phyloP scores from a whole-genome alignment of 1,140 invertebrate species.

The Diabrotica virgifera region DNA sequence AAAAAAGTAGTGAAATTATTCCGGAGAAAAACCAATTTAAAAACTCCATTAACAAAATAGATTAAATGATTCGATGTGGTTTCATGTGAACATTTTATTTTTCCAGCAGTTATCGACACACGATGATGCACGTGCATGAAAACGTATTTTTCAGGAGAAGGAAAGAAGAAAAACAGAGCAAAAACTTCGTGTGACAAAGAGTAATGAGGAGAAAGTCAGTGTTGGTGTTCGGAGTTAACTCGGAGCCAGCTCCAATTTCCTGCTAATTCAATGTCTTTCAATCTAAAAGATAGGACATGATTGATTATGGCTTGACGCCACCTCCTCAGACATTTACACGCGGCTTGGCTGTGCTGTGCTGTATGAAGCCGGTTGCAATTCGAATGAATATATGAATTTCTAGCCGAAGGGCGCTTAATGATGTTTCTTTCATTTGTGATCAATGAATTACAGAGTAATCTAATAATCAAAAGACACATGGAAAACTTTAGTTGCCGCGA shows the following conservation, averaged over 20 bases:
- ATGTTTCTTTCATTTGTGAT: too few relatives aligned
- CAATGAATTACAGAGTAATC: too few relatives aligned
- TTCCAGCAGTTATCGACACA: neutral
- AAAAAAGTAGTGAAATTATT: too few relatives aligned
- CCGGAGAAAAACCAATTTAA: neutral
- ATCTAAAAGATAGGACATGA: conserved; percentile 44
- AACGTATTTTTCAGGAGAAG: neutral
- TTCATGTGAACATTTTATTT: neutral
- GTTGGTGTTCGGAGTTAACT: conserved; percentile 26
- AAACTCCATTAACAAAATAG: neutral
- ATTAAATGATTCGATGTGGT: neutral
- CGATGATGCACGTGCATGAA: neutral
- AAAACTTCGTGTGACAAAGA: conserved; percentile 37
- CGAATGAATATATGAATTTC: too few relatives aligned
- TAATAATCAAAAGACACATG: too few relatives aligned
- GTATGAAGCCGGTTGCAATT: too few relatives aligned
- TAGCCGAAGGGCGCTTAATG: too few relatives aligned
- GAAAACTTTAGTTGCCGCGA: too few relatives aligned
- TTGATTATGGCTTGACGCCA: conserved; percentile 41
- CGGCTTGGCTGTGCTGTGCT: too few relatives aligned
- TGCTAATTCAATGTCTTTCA: conserved; percentile 49
- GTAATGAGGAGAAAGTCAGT: conserved; percentile 31
- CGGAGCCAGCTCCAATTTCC: conserved; percentile 44
- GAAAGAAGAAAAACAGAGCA: conserved; percentile 4
- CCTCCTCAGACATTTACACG: conserved; percentile 25